Evolutionary conservation across 2,888 invertebrate genomes (phyloP), one percentile per base, ranked within the genome.

Genomic region (Drosophila robusta): DNA sequence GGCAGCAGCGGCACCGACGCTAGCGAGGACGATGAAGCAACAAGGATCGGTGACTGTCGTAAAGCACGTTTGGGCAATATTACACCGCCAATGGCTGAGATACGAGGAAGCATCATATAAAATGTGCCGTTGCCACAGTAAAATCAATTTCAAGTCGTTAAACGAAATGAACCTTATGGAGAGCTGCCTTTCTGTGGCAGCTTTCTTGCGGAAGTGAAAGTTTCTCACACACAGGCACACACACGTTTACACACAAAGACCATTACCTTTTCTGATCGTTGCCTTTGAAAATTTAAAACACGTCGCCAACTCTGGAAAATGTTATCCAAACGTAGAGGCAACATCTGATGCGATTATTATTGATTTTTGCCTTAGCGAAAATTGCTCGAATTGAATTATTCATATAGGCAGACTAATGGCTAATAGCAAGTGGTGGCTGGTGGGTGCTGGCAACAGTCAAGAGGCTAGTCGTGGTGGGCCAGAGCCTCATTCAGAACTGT

Each of bases 81-180:
- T 84, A 75, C 68, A 65, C 58, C 64, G 73, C 68, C 75, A 76
- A 65, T 65, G 64, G 65, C 70, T 46, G 65, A 74, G 77, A 77
- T 75, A 70, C 69, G 61, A 66, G 65, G 42, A 52, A 58, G 74
- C 64, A 65, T 58, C 80, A 73, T 81, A 83, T 84, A 83, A 83
- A 80, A 71, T 84, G 69, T 65, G 75, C 62, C 72, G 78, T 75
- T 79, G 78, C 77, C 73, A 80, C 75, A 89, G 87, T 81, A 82
- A 89, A 89, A 89, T 89, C 89, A 89, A 89, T 89, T 89, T 89
- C 65, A 78, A 89, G 89, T 89, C 89, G 89, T 89, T 89, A 89
- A 89, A 86, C 78, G 82, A 89, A 89, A 89, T 89, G 85, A 89
- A 88, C 88, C 89, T 86, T 87, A 89, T 89, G 82, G 75, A 70